Percentiles rank a stretch among this genome's conserved stretches.
phyloP scores from a whole-genome alignment of 1,140 invertebrate genomes.

The Polyergus mexicanus region DNA sequence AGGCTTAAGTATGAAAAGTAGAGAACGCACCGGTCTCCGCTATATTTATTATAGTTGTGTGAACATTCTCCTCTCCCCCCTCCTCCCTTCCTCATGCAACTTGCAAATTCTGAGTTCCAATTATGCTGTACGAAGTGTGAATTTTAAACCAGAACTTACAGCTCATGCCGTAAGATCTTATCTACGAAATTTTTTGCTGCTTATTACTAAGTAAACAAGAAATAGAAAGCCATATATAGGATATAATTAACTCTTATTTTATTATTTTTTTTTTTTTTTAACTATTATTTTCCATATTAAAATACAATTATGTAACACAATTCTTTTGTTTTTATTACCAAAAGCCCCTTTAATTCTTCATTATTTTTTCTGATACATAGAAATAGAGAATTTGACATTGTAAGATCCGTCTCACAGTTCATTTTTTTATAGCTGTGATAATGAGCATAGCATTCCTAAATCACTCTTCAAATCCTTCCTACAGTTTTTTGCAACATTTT shows the following conservation, averaged over 20 bases:
- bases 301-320: conserved; percentile 42
- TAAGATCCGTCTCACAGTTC: neutral
- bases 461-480: neutral
- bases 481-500: neutral
- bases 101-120: conserved; percentile 41
- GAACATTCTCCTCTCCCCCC: conserved; percentile 66
- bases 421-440: neutral
- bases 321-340: neutral
- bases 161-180: conserved; percentile 15
- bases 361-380: neutral
- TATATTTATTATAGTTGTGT: conserved; percentile 80
- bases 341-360: neutral
- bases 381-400: neutral
- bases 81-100: neutral
- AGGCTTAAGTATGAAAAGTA: conserved; percentile 74
- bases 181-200: neutral
- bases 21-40: conserved; percentile 65
- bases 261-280: conserved; percentile 27
- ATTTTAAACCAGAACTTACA: conserved; percentile 69
- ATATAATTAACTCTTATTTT: neutral
- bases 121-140: conserved; percentile 54
- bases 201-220: neutral
- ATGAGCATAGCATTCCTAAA: neutral
- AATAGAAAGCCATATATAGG: neutral
- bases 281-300: conserved; percentile 8